These are phyloP conservation scores for Prionailurus bengalensis DNA, from an alignment of 2,113 vertebrate genomes.

Conservation along the genomic window DNA sequence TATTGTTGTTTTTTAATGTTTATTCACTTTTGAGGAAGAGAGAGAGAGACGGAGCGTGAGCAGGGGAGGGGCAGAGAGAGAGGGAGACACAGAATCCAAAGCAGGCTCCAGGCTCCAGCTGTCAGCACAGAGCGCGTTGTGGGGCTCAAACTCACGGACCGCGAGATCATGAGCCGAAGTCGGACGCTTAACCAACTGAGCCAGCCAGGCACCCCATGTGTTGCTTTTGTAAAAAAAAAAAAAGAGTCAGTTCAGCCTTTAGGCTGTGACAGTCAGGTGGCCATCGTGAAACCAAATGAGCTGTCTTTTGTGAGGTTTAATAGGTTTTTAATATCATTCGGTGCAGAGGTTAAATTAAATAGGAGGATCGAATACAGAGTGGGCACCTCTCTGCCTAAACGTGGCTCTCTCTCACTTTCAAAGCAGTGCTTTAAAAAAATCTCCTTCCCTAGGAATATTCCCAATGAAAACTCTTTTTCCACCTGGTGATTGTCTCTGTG, in stretches of 20 bases:
- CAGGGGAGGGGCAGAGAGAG: no score
- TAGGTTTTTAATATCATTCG: background rate
- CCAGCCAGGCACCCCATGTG: background rate
- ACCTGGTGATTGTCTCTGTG: background rate
- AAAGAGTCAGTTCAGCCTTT: background rate
- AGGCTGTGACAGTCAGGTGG: background rate
- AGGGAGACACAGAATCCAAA: no score
- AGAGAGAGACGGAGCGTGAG: no score
- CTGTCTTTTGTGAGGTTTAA: background rate
- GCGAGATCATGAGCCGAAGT: no score
- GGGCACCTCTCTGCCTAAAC: background rate
- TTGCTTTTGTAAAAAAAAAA: slow-evolving; percentile 9
- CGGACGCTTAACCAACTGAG: no score
- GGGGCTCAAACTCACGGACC: no score
- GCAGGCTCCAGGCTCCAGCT: no score
- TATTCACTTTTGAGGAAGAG: no score
- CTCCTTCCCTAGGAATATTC: background rate
- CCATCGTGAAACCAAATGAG: background rate
- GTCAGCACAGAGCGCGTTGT: no score
- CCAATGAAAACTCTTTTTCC: background rate
- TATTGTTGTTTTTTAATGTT: no score
- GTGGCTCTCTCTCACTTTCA: background rate
- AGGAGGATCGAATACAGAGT: background rate
- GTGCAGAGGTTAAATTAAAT: background rate
- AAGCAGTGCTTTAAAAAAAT: background rate